These are phyloP conservation scores for Drosophila dunni DNA, from an alignment of 1,140 invertebrate genomes.

Conservation along the genomic window DNA sequence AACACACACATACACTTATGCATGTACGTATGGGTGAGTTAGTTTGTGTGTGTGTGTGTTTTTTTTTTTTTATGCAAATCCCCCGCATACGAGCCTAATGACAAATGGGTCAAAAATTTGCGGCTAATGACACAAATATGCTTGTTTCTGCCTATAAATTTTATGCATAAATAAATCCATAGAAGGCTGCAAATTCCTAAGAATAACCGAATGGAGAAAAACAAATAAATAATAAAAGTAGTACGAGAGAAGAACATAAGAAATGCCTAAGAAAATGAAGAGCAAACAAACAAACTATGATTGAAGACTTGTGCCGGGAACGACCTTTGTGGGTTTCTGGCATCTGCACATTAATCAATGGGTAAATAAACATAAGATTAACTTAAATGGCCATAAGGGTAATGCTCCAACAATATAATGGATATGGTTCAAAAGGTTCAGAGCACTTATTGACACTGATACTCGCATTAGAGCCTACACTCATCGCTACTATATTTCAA, in stretches of 20 bases:
- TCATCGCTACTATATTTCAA: no score
- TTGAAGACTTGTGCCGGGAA: slow-evolving; percentile 65
- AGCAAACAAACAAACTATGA: slow-evolving; percentile 56
- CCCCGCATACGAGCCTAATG: slow-evolving; percentile 72
- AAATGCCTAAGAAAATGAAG: background rate
- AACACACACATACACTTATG: slow-evolving; percentile 10
- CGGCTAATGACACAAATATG: slow-evolving; percentile 81
- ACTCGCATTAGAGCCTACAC: no score
- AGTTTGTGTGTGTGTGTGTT: slow-evolving; percentile 1
- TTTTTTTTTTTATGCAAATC: slow-evolving; percentile 78
- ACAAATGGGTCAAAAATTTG: slow-evolving; percentile 82
- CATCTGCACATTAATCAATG: slow-evolving; percentile 67
- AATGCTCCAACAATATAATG: slow-evolving; percentile 22
- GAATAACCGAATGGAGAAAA: background rate
- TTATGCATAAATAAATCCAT: slow-evolving; percentile 71
- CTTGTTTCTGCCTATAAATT: slow-evolving; percentile 75
- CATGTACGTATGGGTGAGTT: slow-evolving; percentile 11
- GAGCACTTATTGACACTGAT: background rate
- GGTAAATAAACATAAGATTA: slow-evolving; percentile 76
- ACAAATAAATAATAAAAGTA: slow-evolving; percentile 3
- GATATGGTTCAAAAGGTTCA: slow-evolving; percentile 9
- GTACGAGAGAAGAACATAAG: background rate
- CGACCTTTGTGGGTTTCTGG: slow-evolving; percentile 43
- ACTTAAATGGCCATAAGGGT: slow-evolving; percentile 63
- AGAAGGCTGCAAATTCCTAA: slow-evolving; percentile 19